Base-by-base conservation (phyloP, 2,113 vertebrate species). In the Centrocercus urophasianus region DNA sequence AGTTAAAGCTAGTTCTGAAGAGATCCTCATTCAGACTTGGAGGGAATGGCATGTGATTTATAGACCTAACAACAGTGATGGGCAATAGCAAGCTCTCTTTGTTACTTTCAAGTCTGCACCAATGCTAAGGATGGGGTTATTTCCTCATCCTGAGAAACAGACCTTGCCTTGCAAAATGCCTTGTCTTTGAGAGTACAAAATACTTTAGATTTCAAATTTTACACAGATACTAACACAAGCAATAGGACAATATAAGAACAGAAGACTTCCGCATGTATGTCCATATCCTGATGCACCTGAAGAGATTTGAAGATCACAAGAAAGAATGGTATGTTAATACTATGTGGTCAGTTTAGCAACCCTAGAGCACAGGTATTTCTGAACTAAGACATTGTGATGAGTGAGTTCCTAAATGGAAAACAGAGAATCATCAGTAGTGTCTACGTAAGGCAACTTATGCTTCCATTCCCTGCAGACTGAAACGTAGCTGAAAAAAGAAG, bases 361-460 rank as follows among this genome's bases (percentile, higher is more conserved):
- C 48, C 72, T 82, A 22, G 52, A 84, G 28, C 18, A 10, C 57
- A 52, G 32, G n/a, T 64, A 52, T 50, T 88, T 78, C 50, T 80
- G 80, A 94, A 83, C 84, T 72, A 76, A 65, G 93, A 25, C 43
- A 75, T 88, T n/a, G 69, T 73, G 30, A 80, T 82, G 82, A 72
- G 34, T 13, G 40, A 80, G 87, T 69, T 91, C 54, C 90, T 88
- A 88, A 81, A 95, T 92, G 57, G 73, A 88, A 85, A 86, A 96
- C 22, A 81, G 25, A 73, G 50, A 96, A 83, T 90, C 57, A 75
- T 72, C 77, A 89, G 76, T 71, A 87, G 42, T 63, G 69, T 60
- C 89, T 73, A 92, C 63, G 83, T 61, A 93, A 96, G 91, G 92
- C 91, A 93, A 86, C 91, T 96, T 95, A 87, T 38, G 89, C 56